Conservation (phyloP, 2,113 vertebrate species). For the Odocoileus hemionus region DNA sequence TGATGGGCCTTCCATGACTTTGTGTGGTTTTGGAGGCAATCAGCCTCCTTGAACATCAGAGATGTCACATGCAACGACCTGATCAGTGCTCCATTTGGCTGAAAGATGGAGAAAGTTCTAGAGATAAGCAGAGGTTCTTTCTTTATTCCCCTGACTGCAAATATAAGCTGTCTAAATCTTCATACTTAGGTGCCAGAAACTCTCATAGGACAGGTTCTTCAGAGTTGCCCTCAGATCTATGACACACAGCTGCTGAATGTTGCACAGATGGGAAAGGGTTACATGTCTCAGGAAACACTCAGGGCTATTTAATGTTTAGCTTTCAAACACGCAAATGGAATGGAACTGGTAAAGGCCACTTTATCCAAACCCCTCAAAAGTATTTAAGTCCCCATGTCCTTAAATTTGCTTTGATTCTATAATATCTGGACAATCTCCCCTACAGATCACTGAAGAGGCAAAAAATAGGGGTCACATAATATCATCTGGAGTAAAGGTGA, state of each 20-base stretch:
- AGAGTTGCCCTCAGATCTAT: neutral
- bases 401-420: neutral
- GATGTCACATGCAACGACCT: neutral
- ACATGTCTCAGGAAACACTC: neutral
- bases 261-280: neutral
- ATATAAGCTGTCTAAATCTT: neutral
- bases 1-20: constrained; percentile 17
- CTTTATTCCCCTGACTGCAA: neutral
- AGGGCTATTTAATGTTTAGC: neutral
- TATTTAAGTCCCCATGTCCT: neutral
- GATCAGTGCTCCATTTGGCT: neutral
- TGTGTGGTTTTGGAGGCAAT: neutral
- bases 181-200: neutral
- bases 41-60: neutral
- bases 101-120: neutral
- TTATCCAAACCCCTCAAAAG: neutral
- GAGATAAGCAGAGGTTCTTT: neutral
- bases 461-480: neutral
- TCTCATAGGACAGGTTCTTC: neutral
- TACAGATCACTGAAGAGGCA: neutral
- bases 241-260: neutral
- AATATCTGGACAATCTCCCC: neutral
- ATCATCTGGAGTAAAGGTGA: neutral
- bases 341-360: neutral
- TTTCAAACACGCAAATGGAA: neutral